Evolutionary conservation across 2,888 invertebrate species (phyloP), one percentile per base, ranked within the genome.

Genomic region (Rhodophaea formosa): DNA sequence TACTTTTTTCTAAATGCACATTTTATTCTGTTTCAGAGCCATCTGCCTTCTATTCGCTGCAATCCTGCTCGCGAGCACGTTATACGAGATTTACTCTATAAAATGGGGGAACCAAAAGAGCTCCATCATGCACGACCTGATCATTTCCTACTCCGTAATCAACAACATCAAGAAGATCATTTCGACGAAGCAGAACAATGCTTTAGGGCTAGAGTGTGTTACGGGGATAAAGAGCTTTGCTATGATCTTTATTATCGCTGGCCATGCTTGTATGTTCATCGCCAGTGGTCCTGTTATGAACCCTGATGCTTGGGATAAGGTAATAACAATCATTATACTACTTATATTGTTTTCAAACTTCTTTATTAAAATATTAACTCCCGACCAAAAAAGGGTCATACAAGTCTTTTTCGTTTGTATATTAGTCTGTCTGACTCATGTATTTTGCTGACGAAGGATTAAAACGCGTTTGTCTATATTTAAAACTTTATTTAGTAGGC

Each of bases 211-310:
- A 56, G 93, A 94, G 63, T 94, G 94, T 67, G 86, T 94, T 53
- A 92, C 92, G 51, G 94, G 94, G 0, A 93, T 95, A 43, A 95
- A 94, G 71, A 92, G 94, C 12, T 70, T 95, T 52, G 92, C 94
- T 0, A 95, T 95, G 95, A 64, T 92, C 0, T 90, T 95, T 52
- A 95, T 95, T 52, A 82, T 95, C 7, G 87, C 88, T 39, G 95
- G 95, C 0, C 95, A 95, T 73, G 93, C 94, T 0, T 84, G 95
- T 39, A 81, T 94, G 49, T 95, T 95, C 70, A 91, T 94, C 47
- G 91, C 93, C 16, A 93, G 93, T 70, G 95, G 95, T 54, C 95
- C 95, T 0, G 91, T 94, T 0, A 88, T 93, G 78, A 95, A 95
- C 73, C 89, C 92, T 12, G 90, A 92, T 61, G 95, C 94, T 71